Base-by-base conservation (phyloP, 2,113 vertebrate genomes). In the Arenaria interpres region DNA sequence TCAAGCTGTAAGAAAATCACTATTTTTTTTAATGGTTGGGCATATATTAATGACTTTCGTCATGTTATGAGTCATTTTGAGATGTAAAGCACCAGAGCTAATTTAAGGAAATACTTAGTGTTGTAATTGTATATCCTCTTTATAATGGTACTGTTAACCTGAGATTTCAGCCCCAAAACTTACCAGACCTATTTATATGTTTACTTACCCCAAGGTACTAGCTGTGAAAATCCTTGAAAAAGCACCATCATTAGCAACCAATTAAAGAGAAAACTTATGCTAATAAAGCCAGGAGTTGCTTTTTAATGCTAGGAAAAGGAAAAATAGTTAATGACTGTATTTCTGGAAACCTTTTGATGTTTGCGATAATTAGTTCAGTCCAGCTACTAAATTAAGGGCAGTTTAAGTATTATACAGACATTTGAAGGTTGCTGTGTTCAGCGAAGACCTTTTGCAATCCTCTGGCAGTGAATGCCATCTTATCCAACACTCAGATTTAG, bases 271-370 rank as follows among this genome's bases (percentile, higher is more conserved):
- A 95, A 97, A 90, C 43, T 91, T 94, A 89, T 93, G 88, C 81
- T 97, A 97, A 98, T 97, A 95, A 96, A 95, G 67, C 75, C 91
- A 96, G 88, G 89, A 96, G 85, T 91, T 84, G 46, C 59, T 96
- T 95, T 96, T 94, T 83, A 95, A 81, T 76, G 46, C 50, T 48
- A 92, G 85, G 93, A 97, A 96, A 92, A 89, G 54, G 56, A 89
- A 90, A 92, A 97, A 93, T 68, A 96, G 85, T 97, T 98, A 97
- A 97, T 97, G 95, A 97, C 95, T 96, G 76, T 83, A 80, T 96
- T 97, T 98, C 96, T 95, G 88, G 63, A 92, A 95, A 97, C 94
- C 87, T 98, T 98, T 99, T 99, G 98, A 99, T 98, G 97, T 97
- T 97, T 37, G 64, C 91, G 95, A 98, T 98, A 98, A 99, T 99